Evolutionary conservation across 2,888 invertebrate species (phyloP).

Genomic region (Spialia ferax): DNA sequence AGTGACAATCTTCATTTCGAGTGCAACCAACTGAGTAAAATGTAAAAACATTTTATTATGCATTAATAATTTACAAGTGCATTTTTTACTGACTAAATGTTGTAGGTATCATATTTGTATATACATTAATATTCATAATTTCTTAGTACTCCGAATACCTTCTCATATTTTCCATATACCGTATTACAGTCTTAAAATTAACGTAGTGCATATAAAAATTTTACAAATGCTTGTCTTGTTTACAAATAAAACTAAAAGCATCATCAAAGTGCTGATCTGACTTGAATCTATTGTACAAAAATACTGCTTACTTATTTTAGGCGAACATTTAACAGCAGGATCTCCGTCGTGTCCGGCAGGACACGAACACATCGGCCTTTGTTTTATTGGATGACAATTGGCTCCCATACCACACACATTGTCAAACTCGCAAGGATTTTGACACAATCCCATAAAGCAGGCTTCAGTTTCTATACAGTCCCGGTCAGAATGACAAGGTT

Average conservation of each 20-base stretch:
- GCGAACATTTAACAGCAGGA: conserved; percentile 93
- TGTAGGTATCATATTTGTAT: background rate
- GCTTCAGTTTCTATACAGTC: conserved; percentile 94
- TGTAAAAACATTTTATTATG: conserved; percentile 55
- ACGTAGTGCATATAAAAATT: background rate
- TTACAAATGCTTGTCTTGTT: background rate
- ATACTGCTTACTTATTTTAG: conserved; percentile 90
- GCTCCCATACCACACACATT: conserved; percentile 92
- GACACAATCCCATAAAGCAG: conserved; percentile 93
- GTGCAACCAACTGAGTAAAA: conserved; percentile 93
- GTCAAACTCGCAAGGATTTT: conserved; percentile 94
- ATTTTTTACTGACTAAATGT: background rate
- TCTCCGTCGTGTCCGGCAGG: conserved; percentile 93
- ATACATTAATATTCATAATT: background rate
- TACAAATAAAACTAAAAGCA: conserved; percentile 2
- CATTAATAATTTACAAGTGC: conserved; percentile 36
- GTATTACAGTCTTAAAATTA: background rate
- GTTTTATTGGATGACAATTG: conserved; percentile 93
- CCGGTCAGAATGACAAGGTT: conserved; percentile 93
- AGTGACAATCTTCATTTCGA: conserved; percentile 93
- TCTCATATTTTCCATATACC: background rate
- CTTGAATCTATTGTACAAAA: background rate
- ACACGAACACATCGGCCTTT: conserved; percentile 94
- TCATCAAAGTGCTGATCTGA: background rate
- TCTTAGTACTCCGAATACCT: background rate